These are phyloP conservation scores for Baronia brevicornis DNA, from an alignment of 2,888 invertebrate genomes.

Conservation along the genomic window DNA sequence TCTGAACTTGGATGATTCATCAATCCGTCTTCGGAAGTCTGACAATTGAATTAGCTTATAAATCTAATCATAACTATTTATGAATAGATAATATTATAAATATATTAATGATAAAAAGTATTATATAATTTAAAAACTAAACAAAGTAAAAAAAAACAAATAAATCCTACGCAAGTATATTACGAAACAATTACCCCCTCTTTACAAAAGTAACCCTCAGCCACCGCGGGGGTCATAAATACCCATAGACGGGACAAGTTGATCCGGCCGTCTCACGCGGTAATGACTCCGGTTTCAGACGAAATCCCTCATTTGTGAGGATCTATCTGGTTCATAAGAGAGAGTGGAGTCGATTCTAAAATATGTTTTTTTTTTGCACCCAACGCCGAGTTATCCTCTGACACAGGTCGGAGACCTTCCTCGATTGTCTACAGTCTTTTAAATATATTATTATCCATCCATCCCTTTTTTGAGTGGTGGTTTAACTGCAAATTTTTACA, in stretches of 20 bases:
- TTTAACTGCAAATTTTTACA: too few species aligned
- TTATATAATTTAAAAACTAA: too few species aligned
- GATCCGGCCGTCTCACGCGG: slow-evolving; percentile 30
- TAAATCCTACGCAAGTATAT: not conserved
- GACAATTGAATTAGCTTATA: too few species aligned
- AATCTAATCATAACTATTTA: too few species aligned
- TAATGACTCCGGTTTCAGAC: slow-evolving; percentile 30
- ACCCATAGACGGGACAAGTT: slow-evolving; percentile 32
- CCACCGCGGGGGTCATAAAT: slow-evolving; percentile 29
- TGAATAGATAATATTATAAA: too few species aligned
- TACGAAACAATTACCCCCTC: slow-evolving; percentile 12
- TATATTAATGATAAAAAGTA: too few species aligned
- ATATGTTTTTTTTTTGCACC: slow-evolving; percentile 9
- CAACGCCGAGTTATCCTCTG: too few species aligned
- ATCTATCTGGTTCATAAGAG: slow-evolving; percentile 6
- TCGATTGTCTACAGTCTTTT: too few species aligned
- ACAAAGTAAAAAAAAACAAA: not conserved
- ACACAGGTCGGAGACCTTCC: too few species aligned
- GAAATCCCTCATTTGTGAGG: slow-evolving; percentile 34
- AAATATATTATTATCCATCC: too few species aligned
- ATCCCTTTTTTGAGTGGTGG: slow-evolving; percentile 6
- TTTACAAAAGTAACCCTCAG: slow-evolving; percentile 12
- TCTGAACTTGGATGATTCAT: too few species aligned
- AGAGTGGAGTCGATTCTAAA: slow-evolving; percentile 12
- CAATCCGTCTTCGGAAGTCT: too few species aligned